A percentile compares a stretch with the other conserved stretches of the same genome.
Evolutionary conservation across 2,113 vertebrate genomes (phyloP).

Genomic region (Apeltes quadracus): DNA sequence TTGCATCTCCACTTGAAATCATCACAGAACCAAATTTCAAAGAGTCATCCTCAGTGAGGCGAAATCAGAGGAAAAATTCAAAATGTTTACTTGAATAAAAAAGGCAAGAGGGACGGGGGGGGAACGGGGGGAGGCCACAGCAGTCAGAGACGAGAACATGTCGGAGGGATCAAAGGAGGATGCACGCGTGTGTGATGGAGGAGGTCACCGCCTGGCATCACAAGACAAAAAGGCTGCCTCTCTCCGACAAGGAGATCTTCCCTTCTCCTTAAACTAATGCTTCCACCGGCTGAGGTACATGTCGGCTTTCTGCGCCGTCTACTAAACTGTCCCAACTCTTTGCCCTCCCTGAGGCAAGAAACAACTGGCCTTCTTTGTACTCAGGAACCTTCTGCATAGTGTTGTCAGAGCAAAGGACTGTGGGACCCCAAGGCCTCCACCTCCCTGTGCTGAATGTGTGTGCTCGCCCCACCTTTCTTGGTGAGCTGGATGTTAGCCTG

Average conservation of each 20-base stretch:
- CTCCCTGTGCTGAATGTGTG: neutral
- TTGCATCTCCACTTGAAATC: constrained; percentile 36
- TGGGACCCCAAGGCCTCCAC: constrained; percentile 14
- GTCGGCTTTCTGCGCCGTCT: constrained; percentile 47
- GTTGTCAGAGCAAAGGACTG: constrained; percentile 35
- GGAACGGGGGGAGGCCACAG: constrained; percentile 1
- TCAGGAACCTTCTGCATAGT: constrained; percentile 34
- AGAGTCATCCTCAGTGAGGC: constrained; percentile 15
- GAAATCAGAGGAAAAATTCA: constrained; percentile 20
- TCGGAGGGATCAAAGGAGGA: constrained; percentile 48
- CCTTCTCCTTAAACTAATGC: constrained; percentile 33
- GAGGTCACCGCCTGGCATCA: constrained; percentile 38
- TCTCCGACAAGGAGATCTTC: constrained; percentile 8
- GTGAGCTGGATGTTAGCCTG: constrained; percentile 89
- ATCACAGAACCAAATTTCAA: constrained; percentile 36
- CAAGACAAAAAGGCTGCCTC: constrained; percentile 31
- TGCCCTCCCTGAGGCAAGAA: constrained; percentile 23
- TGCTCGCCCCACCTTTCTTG: constrained; percentile 84
- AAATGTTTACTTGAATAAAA: constrained; percentile 34
- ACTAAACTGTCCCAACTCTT: constrained; percentile 32
- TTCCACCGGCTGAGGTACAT: constrained; percentile 45
- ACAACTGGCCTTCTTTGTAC: constrained; percentile 47
- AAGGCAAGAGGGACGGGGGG: neutral
- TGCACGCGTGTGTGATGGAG: constrained; percentile 10
- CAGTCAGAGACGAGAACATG: constrained; percentile 23